Evolutionary conservation across 2,888 invertebrate genomes (phyloP).

Genomic region (Pachycephus smyrnensis): DNA sequence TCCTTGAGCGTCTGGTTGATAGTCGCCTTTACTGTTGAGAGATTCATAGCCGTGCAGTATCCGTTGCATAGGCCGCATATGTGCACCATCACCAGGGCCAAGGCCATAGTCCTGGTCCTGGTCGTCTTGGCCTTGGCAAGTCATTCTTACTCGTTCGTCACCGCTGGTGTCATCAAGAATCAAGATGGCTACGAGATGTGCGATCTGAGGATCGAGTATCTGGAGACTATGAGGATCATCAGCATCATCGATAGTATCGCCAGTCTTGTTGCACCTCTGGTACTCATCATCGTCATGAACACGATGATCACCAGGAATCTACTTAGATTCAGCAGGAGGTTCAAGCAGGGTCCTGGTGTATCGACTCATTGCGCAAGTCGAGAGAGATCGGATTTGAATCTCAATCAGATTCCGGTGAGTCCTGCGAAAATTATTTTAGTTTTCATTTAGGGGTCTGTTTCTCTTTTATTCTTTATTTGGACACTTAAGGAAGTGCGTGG

Average conservation of each 20-base stretch:
- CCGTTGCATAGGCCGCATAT: constrained; percentile 72
- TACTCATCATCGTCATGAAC: constrained; percentile 75
- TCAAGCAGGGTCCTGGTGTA: constrained; percentile 56
- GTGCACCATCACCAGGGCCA: constrained; percentile 73
- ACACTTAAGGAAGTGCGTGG: no score
- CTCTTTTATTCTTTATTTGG: no score
- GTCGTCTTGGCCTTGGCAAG: constrained; percentile 65
- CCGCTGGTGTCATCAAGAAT: constrained; percentile 63
- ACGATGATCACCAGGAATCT: constrained; percentile 72
- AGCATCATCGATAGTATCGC: constrained; percentile 74
- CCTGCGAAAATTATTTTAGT: not conserved
- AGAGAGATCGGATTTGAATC: constrained; percentile 62
- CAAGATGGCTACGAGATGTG: constrained; percentile 65
- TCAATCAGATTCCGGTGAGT: constrained; percentile 67
- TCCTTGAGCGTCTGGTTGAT: constrained; percentile 78
- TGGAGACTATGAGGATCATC: constrained; percentile 69
- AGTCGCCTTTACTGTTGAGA: constrained; percentile 77
- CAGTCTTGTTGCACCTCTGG: constrained; percentile 73
- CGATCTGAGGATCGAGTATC: constrained; percentile 69
- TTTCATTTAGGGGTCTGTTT: no score
- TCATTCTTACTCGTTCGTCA: constrained; percentile 67
- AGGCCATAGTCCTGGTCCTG: constrained; percentile 68
- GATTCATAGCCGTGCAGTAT: constrained; percentile 77
- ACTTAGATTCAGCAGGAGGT: constrained; percentile 66
- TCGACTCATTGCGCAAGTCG: constrained; percentile 28